Conservation (phyloP, 2,888 invertebrate species). For the Hirtodrosophila confusa region DNA sequence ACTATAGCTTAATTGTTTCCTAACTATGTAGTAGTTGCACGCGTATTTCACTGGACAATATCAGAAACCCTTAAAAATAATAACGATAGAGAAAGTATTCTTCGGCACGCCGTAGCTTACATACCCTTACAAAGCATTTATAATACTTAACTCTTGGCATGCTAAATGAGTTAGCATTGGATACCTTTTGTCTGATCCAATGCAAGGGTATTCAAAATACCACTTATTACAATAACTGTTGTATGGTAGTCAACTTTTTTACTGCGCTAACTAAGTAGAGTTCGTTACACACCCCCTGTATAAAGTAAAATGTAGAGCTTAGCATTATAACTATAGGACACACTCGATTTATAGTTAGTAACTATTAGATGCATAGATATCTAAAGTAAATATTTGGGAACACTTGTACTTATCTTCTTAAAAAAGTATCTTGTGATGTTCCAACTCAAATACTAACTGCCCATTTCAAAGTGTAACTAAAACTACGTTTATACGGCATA, state of each 20-base stretch:
- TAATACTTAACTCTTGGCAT: not conserved
- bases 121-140: slow-evolving; percentile 15
- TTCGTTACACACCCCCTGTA: slow-evolving; percentile 63
- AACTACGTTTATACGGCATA: slow-evolving; percentile 14
- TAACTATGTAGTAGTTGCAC: slow-evolving; percentile 60
- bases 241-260: slow-evolving; percentile 63
- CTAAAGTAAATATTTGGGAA: slow-evolving; percentile 24
- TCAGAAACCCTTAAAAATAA: slow-evolving; percentile 28
- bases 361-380: slow-evolving; percentile 47
- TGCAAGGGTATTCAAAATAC: slow-evolving; percentile 24
- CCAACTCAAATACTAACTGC: slow-evolving; percentile 46
- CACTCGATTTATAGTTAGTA: slow-evolving; percentile 33
- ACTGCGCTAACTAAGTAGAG: slow-evolving; percentile 60
- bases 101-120: slow-evolving; percentile 38
- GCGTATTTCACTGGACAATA: slow-evolving; percentile 72
- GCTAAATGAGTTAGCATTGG: not conserved
- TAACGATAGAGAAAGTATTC: slow-evolving; percentile 15
- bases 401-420: slow-evolving; percentile 28
- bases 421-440: slow-evolving; percentile 26
- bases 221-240: slow-evolving; percentile 32
- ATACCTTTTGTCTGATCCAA: not conserved
- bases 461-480: slow-evolving; percentile 14
- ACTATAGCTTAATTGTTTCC: slow-evolving; percentile 57
- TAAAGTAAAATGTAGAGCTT: slow-evolving; percentile 77
- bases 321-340: slow-evolving; percentile 51